Conservation (phyloP, 2,113 vertebrate species). For the Crocuta crocuta region DNA sequence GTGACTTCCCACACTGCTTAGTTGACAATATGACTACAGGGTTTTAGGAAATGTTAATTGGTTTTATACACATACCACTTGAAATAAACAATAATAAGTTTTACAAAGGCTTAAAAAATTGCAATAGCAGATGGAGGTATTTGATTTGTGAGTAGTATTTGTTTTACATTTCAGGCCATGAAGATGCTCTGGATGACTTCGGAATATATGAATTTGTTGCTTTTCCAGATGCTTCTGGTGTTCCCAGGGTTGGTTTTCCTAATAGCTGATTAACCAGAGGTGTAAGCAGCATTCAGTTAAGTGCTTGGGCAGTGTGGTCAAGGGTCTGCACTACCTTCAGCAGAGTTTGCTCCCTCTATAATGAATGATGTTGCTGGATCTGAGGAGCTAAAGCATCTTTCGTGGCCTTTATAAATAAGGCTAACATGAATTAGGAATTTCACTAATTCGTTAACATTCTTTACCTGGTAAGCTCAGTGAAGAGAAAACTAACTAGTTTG, state of each 20-base stretch:
- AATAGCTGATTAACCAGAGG: constrained; percentile 42
- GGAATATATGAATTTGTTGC: constrained; percentile 98
- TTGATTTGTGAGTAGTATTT: constrained; percentile 43
- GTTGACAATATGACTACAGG: not conserved
- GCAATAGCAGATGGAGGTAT: not conserved
- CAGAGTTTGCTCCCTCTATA: not conserved
- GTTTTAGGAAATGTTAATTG: not conserved
- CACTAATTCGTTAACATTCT: not conserved
- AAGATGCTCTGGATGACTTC: constrained; percentile 96
- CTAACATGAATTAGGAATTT: not conserved
- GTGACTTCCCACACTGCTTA: not conserved
- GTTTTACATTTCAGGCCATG: constrained; percentile 90
- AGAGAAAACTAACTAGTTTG: not conserved
- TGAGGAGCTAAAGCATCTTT: not conserved
- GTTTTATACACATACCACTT: not conserved
- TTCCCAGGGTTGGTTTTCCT: constrained; percentile 89
- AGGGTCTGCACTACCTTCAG: not conserved
- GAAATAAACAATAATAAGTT: not conserved
- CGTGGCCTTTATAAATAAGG: not conserved
- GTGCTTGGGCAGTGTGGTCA: not conserved
- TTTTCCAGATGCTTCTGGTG: constrained; percentile 90
- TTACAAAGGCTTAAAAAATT: constrained; percentile 2
- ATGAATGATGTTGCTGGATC: not conserved
- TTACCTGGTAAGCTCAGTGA: constrained; percentile 2
- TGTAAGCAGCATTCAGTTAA: not conserved